Percentiles rank a stretch among this genome's conserved stretches.
Evolutionary conservation across 2,888 invertebrate species (phyloP).

Genomic region (Megastigmus dorsalis): DNA sequence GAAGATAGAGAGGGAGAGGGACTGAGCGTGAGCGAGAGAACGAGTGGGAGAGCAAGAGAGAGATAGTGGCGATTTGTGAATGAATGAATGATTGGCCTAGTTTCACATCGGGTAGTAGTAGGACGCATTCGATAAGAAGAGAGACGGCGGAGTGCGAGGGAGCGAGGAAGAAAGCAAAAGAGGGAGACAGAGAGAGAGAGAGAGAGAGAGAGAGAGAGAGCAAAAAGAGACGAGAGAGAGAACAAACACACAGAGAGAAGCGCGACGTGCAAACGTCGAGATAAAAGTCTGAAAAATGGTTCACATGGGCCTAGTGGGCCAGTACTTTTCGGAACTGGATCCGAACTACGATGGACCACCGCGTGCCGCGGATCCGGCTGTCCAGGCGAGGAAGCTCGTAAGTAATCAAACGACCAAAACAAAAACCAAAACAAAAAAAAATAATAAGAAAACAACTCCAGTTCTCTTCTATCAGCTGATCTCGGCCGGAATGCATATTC

Average conservation of each 20-base stretch:
- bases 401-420: slow-evolving; percentile 51
- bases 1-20: neutral
- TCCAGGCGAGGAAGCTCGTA: slow-evolving; percentile 62
- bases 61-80: neutral
- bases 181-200: neutral
- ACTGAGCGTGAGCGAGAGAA: neutral
- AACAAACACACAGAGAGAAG: neutral
- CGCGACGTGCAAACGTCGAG: neutral
- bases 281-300: too few relatives aligned
- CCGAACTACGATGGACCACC: slow-evolving; percentile 60
- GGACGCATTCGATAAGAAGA: neutral
- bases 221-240: neutral
- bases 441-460: neutral
- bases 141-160: neutral
- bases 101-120: slow-evolving; percentile 21
- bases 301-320: slow-evolving; percentile 61
- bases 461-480: neutral
- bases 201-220: neutral
- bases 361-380: slow-evolving; percentile 58
- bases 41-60: neutral
- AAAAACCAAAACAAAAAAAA: slow-evolving; percentile 1
- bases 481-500: neutral
- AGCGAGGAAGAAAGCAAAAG: neutral
- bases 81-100: slow-evolving; percentile 50
- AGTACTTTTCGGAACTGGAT: slow-evolving; percentile 62